Percentiles rank a stretch among this genome's conserved stretches.
Conservation (phyloP, 2,113 vertebrate species). For the Panthera leo region DNA sequence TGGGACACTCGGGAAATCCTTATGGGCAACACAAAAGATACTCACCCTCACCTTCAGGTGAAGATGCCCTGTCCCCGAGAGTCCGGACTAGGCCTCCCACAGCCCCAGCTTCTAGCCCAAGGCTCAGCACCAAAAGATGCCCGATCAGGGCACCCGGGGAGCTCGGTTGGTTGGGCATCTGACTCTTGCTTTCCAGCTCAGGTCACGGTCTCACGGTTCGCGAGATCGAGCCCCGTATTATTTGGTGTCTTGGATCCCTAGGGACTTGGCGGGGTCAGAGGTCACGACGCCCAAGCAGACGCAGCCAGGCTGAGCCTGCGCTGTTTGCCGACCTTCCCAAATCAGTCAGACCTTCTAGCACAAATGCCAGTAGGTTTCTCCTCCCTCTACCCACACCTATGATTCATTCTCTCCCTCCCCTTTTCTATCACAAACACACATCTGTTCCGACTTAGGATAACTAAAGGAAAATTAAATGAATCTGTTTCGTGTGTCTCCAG, state of each 20-base stretch:
- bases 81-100: background rate
- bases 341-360: background rate
- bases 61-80: background rate
- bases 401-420: slow-evolving; percentile 58
- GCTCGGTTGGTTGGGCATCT: too few species aligned
- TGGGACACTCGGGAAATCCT: background rate
- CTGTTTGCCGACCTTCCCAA: background rate
- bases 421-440: slow-evolving; percentile 68
- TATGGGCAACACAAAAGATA: fast-evolving
- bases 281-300: background rate
- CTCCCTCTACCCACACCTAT: slow-evolving; percentile 44
- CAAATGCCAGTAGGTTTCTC: background rate
- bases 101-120: background rate
- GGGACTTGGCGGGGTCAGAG: background rate
- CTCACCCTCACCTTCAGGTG: background rate
- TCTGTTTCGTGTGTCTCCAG: slow-evolving; percentile 61
- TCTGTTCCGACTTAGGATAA: slow-evolving; percentile 75
- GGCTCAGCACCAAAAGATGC: background rate
- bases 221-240: too few species aligned
- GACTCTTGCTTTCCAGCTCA: too few species aligned
- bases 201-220: too few species aligned
- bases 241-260: background rate
- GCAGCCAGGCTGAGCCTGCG: background rate
- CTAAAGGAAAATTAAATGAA: slow-evolving; percentile 77
- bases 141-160: too few species aligned